Percentiles rank a stretch among this genome's conserved stretches.
Conservation (phyloP, 2,888 invertebrate genomes). For the Brassicogethes aeneus region DNA sequence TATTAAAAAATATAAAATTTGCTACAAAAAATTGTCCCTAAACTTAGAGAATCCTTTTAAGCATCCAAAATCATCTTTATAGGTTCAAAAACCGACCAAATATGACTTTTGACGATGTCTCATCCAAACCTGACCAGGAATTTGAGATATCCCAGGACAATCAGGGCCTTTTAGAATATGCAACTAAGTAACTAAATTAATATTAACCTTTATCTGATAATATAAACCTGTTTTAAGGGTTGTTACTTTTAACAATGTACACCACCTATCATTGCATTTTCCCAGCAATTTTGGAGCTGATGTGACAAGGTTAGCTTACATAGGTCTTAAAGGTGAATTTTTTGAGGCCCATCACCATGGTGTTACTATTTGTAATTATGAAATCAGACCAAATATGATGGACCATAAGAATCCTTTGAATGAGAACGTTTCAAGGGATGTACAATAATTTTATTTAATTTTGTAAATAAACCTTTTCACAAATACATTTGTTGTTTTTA, state of each 20-base stretch:
- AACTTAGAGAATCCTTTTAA: too few relatives aligned
- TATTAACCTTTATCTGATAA: slow-evolving; percentile 6
- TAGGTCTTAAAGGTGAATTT: slow-evolving; percentile 92
- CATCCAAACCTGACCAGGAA: slow-evolving; percentile 71
- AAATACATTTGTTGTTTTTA: too few relatives aligned
- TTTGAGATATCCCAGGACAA: slow-evolving; percentile 78
- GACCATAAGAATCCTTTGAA: slow-evolving; percentile 71
- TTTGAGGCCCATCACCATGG: slow-evolving; percentile 75
- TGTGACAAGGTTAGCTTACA: slow-evolving; percentile 82
- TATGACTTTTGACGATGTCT: slow-evolving; percentile 90
- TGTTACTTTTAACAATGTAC: slow-evolving; percentile 83
- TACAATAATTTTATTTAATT: slow-evolving; percentile 39
- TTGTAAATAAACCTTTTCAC: too few relatives aligned
- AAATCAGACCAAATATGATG: slow-evolving; percentile 71
- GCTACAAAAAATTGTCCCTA: too few relatives aligned
- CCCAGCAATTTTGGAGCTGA: slow-evolving; percentile 82
- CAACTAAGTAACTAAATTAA: slow-evolving; percentile 63
- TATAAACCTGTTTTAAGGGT: slow-evolving; percentile 53
- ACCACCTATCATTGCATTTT: slow-evolving; percentile 85
- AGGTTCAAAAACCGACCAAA: slow-evolving; percentile 89
- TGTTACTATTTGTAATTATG: slow-evolving; percentile 87
- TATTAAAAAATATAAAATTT: too few relatives aligned
- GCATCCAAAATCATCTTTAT: too few relatives aligned
- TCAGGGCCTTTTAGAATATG: slow-evolving; percentile 76
- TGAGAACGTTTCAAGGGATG: slow-evolving; percentile 50